These are phyloP conservation scores for Drosophila lacteicornis DNA, from an alignment of 1,140 invertebrate genomes.

Conservation along the genomic window DNA sequence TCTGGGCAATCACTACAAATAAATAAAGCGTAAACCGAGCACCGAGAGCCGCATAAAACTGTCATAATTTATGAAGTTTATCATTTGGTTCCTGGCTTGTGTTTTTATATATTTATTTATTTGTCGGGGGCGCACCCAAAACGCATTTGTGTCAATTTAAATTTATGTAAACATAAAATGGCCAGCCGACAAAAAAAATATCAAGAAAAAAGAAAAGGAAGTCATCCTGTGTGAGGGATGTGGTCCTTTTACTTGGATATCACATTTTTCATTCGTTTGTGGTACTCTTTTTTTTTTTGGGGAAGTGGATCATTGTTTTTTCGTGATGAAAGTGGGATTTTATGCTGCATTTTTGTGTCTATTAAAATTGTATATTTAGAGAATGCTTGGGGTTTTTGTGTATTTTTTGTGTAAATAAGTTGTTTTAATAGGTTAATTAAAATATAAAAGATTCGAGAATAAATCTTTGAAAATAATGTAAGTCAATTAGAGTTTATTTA, in stretches of 20 bases:
- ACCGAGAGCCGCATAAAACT: constrained; percentile 46
- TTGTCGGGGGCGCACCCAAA: constrained; percentile 26
- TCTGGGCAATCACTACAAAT: constrained; percentile 54
- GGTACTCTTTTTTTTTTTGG: constrained; percentile 23
- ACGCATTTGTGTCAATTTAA: constrained; percentile 81
- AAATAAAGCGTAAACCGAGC: constrained; percentile 45
- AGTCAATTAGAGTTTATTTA: no score
- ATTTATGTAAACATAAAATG: constrained; percentile 81
- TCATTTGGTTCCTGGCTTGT: constrained; percentile 50
- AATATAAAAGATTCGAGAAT: neutral
- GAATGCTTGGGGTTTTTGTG: no score
- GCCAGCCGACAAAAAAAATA: constrained; percentile 35
- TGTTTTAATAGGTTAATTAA: no score
- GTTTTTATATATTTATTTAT: constrained; percentile 25
- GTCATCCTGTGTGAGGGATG: constrained; percentile 43
- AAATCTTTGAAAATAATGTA: neutral
- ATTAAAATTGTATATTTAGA: no score
- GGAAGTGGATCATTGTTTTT: no score
- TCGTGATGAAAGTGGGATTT: neutral
- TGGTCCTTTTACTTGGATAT: constrained; percentile 41
- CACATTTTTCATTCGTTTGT: constrained; percentile 61
- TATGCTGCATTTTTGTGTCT: neutral
- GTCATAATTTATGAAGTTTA: constrained; percentile 78
- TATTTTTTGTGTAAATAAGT: no score
- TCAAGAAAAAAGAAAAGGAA: constrained; percentile 4